Base-by-base conservation (phyloP, 2,888 invertebrate genomes). In the Aphidius colemani region DNA sequence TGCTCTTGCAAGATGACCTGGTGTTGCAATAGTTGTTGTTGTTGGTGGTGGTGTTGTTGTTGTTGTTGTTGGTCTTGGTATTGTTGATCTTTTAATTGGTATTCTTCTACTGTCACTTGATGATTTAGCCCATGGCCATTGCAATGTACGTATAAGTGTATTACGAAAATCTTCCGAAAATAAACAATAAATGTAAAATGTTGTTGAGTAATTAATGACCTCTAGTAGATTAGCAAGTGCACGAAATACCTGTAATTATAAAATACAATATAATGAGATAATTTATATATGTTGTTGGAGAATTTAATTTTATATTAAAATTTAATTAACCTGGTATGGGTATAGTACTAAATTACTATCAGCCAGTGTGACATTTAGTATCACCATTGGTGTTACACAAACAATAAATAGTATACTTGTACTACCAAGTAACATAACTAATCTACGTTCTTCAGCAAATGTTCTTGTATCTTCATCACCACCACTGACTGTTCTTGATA, bases 171-270 rank as follows among this genome's bases (percentile, higher is more conserved):
- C 91, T 74, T 90, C 89, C 69, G 90, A 91, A 80, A 91, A 90
- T 65, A 91, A 85, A 78, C 90, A 91, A 82, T 92, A 92, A 66
- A 92, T 89, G 80, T 91, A 90, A 84, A 92, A 92, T 46, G 91
- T 91, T 67, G 90, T 87, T 44, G 91, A 90, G 80, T 91, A 92
- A 81, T 91, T 91, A 70, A 88, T 87, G 56, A 91, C 85, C 83
- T 92, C 91, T 77, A 92, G 83, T 44, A 91, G 84, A 82, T 92
- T 92, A 63, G 91, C 90, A 57, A 89, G 78, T 1, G 90, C 89
- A 11, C 90, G 86, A 74, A 90, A 90, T 51, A 90, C 87, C 88
- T 88, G 76, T 50, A 66, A 70, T 55, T 40, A 46, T 55, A 50
- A 11, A 56, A 56, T 11, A 8, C 13, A 55, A 48, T 7, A 6